Percentiles rank a stretch among this genome's conserved stretches.
Conservation (phyloP, 2,888 invertebrate species). For the Ypsolopha sequella region DNA sequence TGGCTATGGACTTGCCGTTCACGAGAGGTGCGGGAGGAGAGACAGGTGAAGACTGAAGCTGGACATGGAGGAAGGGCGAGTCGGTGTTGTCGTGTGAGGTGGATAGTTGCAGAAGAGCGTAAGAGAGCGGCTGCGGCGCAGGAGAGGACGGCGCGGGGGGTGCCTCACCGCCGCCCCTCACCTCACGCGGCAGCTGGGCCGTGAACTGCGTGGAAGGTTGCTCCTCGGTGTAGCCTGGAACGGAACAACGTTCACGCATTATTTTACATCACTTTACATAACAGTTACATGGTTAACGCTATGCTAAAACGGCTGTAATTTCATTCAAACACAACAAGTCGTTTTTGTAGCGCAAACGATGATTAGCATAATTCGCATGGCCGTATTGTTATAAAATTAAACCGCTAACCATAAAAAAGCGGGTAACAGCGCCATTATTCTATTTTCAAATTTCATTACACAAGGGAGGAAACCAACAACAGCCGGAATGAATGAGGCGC, state of each 20-base stretch:
- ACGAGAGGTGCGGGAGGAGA: constrained; percentile 60
- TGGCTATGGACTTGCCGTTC: constrained; percentile 80
- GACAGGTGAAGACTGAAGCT: constrained; percentile 62
- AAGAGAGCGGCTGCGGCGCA: constrained; percentile 55
- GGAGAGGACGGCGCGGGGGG: constrained; percentile 32
- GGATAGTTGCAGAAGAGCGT: constrained; percentile 62
- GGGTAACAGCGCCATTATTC: neutral
- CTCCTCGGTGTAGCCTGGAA: constrained; percentile 82
- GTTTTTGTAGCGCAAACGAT: neutral
- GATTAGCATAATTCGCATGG: neutral
- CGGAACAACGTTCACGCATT: constrained; percentile 19
- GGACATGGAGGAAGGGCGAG: constrained; percentile 53
- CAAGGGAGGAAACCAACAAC: too few species aligned
- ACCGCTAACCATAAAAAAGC: neutral
- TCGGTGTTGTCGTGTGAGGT: constrained; percentile 45
- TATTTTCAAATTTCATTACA: too few species aligned
- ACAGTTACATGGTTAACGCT: neutral
- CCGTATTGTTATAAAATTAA: neutral
- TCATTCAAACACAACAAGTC: neutral
- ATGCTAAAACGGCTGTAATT: too few species aligned
- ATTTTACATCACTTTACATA: neutral
- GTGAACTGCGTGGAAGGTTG: constrained; percentile 82
- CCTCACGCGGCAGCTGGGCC: constrained; percentile 79
- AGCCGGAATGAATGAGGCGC: constrained; percentile 4
- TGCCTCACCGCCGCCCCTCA: constrained; percentile 69